Base-by-base conservation (phyloP, 2,888 invertebrate species). In the Spilosoma lubricipeda region DNA sequence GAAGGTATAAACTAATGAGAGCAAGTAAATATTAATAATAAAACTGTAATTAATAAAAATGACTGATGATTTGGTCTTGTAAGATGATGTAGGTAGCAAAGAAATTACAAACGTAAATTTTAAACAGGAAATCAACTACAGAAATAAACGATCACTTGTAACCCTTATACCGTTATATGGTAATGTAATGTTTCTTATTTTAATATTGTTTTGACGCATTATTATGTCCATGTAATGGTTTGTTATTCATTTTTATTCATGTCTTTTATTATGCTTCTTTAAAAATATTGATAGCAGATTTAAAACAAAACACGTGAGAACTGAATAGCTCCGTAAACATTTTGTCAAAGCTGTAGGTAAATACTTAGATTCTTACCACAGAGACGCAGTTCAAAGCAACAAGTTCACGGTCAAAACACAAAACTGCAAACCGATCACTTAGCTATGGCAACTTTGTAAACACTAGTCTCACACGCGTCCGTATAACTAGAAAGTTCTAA, bases 381-480 rank as follows among this genome's bases (percentile, higher is more conserved):
- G 83, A 87, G 81, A 86, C 85, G 87, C 80, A 89, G 86, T 87
- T 86, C 85, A 88, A 79, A 90, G 89, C 87, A 89, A 90, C 92
- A 93, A 93, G 93, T 93, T 93, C 92, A 92, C 90, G 92, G 90
- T 82, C 89, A 84, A 85, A 82, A 82, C 85, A 89, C 88, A 87
- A 89, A 91, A 90, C 88, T 86, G 83, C 81, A 85, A 88, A 90
- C 86, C 75, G 77, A 90, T 82, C 90, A 92, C 88, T 82, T 90
- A 91, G 90, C 89, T 91, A 91, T 87, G 82, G 84, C 76, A 91
- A 93, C 90, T 92, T 92, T 88, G 88, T 92, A 91, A 93, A 92
- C 93, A 94, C 91, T 84, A 68, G 71, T 66, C 70, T 77, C 88
- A 90, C 89, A 89, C 89, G 88, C 89, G 87, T 80, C 69, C 73